Conservation (phyloP, 1,140 invertebrate species). For the Papilio dardanus region DNA sequence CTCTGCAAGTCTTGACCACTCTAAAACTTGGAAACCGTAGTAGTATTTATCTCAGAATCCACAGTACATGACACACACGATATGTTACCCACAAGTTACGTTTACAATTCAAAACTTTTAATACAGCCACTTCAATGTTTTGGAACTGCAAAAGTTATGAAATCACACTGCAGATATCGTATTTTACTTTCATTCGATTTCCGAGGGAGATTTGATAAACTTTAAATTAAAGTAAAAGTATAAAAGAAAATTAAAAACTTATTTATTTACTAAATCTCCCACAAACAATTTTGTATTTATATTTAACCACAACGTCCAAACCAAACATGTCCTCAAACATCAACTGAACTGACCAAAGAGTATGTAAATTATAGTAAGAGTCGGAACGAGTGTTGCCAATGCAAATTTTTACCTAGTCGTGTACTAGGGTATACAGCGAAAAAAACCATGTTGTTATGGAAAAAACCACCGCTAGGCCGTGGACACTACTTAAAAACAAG, state of each 20-base stretch:
- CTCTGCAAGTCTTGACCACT: constrained; percentile 44
- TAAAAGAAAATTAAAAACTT: constrained; percentile 27
- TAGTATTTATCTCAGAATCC: constrained; percentile 4
- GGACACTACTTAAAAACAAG: too few species aligned
- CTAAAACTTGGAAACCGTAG: constrained; percentile 27
- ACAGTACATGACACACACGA: constrained; percentile 29
- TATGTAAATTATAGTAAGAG: too few species aligned
- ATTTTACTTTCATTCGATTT: background rate
- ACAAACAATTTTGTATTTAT: constrained; percentile 31
- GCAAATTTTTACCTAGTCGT: too few species aligned
- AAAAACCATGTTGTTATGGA: too few species aligned
- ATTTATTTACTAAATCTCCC: constrained; percentile 33
- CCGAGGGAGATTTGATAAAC: background rate
- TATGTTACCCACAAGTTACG: background rate
- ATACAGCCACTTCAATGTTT: constrained; percentile 61
- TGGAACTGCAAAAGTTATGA: constrained; percentile 66
- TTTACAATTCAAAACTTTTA: constrained; percentile 46
- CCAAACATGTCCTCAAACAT: constrained; percentile 46
- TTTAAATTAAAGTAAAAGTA: background rate
- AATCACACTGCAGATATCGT: constrained; percentile 56
- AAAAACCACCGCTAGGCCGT: too few species aligned
- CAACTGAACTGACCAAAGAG: constrained; percentile 56
- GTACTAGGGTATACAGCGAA: too few species aligned
- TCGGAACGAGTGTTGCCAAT: too few species aligned
- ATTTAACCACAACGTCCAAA: constrained; percentile 32